A percentile compares a stretch with the other conserved stretches of the same genome.
phyloP scores from a whole-genome alignment of 2,888 invertebrate genomes.

The Sphaeridia pumilis region DNA sequence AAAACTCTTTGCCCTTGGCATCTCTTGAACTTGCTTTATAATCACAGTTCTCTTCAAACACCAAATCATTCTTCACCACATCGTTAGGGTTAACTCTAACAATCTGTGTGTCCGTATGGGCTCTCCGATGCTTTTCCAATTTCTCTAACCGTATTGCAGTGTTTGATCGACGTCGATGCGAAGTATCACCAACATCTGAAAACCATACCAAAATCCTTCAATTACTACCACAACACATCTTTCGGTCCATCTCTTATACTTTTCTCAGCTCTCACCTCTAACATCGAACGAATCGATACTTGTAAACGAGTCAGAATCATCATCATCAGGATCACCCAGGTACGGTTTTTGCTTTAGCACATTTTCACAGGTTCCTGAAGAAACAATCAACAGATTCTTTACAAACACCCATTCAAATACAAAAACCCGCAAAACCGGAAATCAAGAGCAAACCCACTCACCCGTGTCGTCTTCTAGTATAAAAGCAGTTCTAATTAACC shows the following conservation, averaged over 20 bases:
- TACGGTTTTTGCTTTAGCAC: slow-evolving; percentile 31
- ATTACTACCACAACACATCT: background rate
- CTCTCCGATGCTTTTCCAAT: slow-evolving; percentile 68
- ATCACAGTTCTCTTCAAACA: slow-evolving; percentile 21
- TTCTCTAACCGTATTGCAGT: slow-evolving; percentile 80
- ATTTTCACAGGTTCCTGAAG: slow-evolving; percentile 34
- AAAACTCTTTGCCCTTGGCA: slow-evolving; percentile 11
- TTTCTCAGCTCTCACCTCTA: slow-evolving; percentile 20
- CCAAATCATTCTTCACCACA: slow-evolving; percentile 28
- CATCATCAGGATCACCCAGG: slow-evolving; percentile 24
- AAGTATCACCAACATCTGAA: slow-evolving; percentile 44
- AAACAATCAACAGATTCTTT: background rate
- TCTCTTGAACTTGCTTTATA: slow-evolving; percentile 14
- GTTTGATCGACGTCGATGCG: slow-evolving; percentile 62
- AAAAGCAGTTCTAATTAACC: slow-evolving; percentile 86
- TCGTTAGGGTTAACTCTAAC: slow-evolving; percentile 25
- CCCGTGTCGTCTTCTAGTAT: slow-evolving; percentile 90
- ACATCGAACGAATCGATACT: slow-evolving; percentile 35
- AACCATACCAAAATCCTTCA: slow-evolving; percentile 1
- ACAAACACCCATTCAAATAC: background rate
- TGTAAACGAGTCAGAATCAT: slow-evolving; percentile 27
- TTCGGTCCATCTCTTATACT: background rate
- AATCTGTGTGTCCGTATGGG: slow-evolving; percentile 38
- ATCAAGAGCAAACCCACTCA: slow-evolving; percentile 31
- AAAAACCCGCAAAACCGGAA: background rate